phyloP scores from a whole-genome alignment of 2,797 vertebrate species.

The Euphonia xanthogaster region DNA sequence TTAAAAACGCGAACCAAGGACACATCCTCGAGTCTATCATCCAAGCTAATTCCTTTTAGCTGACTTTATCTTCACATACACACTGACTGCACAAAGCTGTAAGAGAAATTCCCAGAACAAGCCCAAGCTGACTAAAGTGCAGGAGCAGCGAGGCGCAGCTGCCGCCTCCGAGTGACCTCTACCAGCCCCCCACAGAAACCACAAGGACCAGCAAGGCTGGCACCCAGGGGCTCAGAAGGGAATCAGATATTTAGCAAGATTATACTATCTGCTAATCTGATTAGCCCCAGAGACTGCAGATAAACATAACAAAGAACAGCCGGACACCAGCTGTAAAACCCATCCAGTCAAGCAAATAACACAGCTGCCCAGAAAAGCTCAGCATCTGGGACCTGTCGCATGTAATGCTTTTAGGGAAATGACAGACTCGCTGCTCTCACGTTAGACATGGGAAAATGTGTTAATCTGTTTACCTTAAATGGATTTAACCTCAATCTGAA shows the following conservation, averaged over 20 bases:
- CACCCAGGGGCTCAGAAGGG: slow-evolving; percentile 25
- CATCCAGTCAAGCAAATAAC: slow-evolving; percentile 63
- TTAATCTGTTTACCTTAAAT: slow-evolving; percentile 73
- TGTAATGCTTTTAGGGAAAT: slow-evolving; percentile 77
- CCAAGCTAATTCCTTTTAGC: neutral
- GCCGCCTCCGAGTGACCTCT: neutral
- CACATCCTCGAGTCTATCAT: neutral
- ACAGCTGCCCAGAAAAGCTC: slow-evolving; percentile 67
- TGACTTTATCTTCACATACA: neutral
- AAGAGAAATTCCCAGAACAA: neutral
- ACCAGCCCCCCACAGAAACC: neutral
- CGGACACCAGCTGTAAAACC: slow-evolving; percentile 73
- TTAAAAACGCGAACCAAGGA: neutral
- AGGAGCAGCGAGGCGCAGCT: neutral
- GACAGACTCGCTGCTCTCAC: slow-evolving; percentile 51
- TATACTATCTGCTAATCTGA: slow-evolving; percentile 70
- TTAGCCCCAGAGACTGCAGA: slow-evolving; percentile 70
- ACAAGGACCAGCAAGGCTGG: slow-evolving; percentile 14
- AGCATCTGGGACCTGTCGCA: slow-evolving; percentile 73
- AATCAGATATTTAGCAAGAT: slow-evolving; percentile 66
- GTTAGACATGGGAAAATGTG: slow-evolving; percentile 61
- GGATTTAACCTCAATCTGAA: slow-evolving; percentile 66
- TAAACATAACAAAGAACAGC: slow-evolving; percentile 75
- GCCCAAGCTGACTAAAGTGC: neutral
- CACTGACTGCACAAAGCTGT: neutral